Evolutionary conservation across 2,113 vertebrate genomes (phyloP).

Genomic region (Lampris incognitus): DNA sequence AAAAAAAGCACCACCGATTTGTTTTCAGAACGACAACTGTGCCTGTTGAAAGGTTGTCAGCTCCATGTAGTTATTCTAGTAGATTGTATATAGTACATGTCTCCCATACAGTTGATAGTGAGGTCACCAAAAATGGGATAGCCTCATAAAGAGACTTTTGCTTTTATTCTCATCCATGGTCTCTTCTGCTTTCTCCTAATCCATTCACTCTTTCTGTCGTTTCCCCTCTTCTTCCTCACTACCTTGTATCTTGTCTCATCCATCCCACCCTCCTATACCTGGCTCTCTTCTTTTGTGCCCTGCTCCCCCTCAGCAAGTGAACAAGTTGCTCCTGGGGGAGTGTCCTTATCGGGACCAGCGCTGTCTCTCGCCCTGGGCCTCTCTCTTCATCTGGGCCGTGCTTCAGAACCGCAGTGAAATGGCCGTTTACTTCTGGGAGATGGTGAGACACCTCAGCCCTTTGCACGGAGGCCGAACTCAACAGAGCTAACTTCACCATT

Average conservation of each 20-base stretch:
- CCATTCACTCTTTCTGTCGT: too few relatives aligned
- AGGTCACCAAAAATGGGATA: not conserved
- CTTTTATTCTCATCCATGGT: not conserved
- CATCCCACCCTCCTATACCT: not conserved
- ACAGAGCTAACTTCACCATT: too few relatives aligned
- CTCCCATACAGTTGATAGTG: too few relatives aligned
- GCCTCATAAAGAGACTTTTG: too few relatives aligned
- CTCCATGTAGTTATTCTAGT: too few relatives aligned
- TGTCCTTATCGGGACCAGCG: conserved; percentile 26
- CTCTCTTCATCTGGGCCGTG: conserved; percentile 89
- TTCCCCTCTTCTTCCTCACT: too few relatives aligned
- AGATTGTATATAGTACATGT: too few relatives aligned
- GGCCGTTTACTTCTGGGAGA: conserved; percentile 91
- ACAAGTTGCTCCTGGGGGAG: conserved; percentile 51
- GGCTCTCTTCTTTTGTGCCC: not conserved
- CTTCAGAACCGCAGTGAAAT: conserved; percentile 87
- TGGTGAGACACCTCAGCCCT: conserved; percentile 74
- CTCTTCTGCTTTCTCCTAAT: not conserved
- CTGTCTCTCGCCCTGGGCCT: conserved; percentile 80
- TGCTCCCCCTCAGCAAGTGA: conserved; percentile 52
- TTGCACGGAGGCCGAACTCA: too few relatives aligned
- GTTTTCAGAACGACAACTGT: too few relatives aligned
- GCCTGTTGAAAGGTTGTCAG: too few relatives aligned
- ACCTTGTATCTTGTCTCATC: not conserved
- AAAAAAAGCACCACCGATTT: too few relatives aligned